Evolutionary conservation across 2,797 vertebrate genomes (phyloP), one percentile per base, ranked within the genome.

Genomic region (Siniperca obscura): DNA sequence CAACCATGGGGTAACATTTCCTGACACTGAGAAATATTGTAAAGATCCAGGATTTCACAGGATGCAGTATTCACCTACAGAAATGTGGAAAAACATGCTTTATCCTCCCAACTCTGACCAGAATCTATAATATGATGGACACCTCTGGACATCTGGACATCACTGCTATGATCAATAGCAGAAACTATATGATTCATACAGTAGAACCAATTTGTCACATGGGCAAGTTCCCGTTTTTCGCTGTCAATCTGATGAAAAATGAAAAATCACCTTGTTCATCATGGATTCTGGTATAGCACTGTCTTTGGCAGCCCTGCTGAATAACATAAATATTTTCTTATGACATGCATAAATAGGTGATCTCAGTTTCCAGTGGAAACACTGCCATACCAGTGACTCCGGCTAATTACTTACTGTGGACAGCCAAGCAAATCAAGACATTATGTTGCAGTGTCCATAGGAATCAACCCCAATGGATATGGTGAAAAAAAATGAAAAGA

Each of bases 121-220:
- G 72, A 89, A 76, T 87, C 55, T 80, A 50, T 84, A 76, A 86
- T 75, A 83, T 92, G 86, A 94, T 90, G 78, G 77, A 90, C 89
- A 89, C 75, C 64, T 81, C 79, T 76, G 70, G 71, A 80, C 27
- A 68, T 85, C 65, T 85, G 57, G 70, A 80, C 76, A 27, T 59
- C 53, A 42, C 64, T 61, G 59, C 78, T 61, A 34, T 89, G 80
- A 86, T 92, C 90, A 80, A 93, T 92, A 86, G 48, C 76, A 42
- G 78, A 65, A 80, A 65, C 77, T 74, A 83, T 85, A 87, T 90
- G 57, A 94, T 88, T 93, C 79, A 89, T 85, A 82, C 72, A 73
- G 78, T 85, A 62, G 64, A 87, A 80, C 38, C 76, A 82, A 88
- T 88, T 87, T 88, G 83, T 89, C 84, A 86, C 64, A 38, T 38